phyloP scores from a whole-genome alignment of 2,888 invertebrate species.

The Leucoptera coffeella region DNA sequence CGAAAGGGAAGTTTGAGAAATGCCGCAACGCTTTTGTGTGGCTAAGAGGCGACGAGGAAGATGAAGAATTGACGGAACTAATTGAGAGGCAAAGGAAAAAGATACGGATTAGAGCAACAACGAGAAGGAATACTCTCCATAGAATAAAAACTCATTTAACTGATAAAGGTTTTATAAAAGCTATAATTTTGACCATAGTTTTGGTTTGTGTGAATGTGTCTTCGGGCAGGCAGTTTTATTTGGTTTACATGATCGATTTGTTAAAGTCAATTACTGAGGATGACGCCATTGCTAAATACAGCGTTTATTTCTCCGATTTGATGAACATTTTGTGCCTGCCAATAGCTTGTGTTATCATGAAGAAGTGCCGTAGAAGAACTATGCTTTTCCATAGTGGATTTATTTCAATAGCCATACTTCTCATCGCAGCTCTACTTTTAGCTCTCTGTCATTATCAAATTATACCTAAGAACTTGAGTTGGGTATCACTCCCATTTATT shows the following conservation, averaged over 20 bases:
- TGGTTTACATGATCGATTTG: neutral
- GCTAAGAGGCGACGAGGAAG: neutral
- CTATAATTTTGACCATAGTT: neutral
- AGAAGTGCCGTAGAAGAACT: no score
- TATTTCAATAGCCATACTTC: no score
- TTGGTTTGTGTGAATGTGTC: neutral
- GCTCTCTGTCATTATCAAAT: no score
- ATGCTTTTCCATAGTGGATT: no score
- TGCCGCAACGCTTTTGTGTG: neutral
- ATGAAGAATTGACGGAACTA: neutral
- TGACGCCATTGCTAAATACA: neutral
- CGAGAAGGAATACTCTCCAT: neutral
- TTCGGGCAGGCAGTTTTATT: neutral
- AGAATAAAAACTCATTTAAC: neutral
- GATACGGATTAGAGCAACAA: neutral
- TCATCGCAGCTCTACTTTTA: no score
- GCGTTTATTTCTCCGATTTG: neutral
- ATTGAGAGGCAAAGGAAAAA: neutral
- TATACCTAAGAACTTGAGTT: no score
- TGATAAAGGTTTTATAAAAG: constrained; percentile 1
- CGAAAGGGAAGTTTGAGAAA: neutral
- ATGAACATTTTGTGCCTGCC: neutral
- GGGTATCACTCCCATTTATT: no score
- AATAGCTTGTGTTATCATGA: neutral
- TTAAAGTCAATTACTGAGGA: neutral